These are phyloP conservation scores for Neomonachus schauinslandi DNA, from an alignment of 2,113 vertebrate species.

Conservation along the genomic window DNA sequence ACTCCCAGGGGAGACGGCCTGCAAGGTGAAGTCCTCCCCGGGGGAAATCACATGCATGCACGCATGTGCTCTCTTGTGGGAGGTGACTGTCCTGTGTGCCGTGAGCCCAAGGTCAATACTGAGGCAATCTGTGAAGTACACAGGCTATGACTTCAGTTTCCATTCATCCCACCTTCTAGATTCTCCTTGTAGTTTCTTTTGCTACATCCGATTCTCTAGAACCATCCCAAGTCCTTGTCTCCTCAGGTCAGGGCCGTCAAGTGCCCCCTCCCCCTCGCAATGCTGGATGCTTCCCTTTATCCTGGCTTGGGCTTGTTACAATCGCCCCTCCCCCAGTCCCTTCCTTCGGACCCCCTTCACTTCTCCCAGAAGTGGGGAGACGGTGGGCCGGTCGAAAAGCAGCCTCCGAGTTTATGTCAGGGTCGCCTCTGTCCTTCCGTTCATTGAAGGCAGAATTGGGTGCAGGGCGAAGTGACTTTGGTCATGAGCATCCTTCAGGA, in stretches of 20 bases:
- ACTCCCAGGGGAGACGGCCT: too few species aligned
- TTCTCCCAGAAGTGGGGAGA: rapidly evolving
- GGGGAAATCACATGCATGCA: rapidly evolving
- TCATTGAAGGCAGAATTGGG: rapidly evolving
- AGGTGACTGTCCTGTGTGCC: rapidly evolving
- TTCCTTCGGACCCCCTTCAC: rapidly evolving
- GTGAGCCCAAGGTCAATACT: rapidly evolving
- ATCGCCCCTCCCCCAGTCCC: rapidly evolving
- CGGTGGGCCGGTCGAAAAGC: rapidly evolving
- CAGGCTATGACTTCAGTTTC: rapidly evolving
- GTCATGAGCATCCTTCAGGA: rapidly evolving
- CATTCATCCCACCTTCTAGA: neutral
- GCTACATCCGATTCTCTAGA: neutral
- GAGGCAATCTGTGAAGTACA: neutral
- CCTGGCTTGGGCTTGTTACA: too few species aligned
- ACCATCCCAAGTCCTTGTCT: rapidly evolving
- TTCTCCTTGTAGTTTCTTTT: neutral
- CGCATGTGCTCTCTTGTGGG: rapidly evolving
- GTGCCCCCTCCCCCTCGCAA: too few species aligned
- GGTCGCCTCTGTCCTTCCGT: rapidly evolving
- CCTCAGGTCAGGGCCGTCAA: rapidly evolving
- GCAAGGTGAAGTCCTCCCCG: neutral
- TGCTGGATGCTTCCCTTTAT: rapidly evolving
- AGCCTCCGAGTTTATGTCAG: too few species aligned
- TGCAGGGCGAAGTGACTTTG: rapidly evolving